Conservation (phyloP, 2,888 invertebrate species). For the Monoplex corrugatus region DNA sequence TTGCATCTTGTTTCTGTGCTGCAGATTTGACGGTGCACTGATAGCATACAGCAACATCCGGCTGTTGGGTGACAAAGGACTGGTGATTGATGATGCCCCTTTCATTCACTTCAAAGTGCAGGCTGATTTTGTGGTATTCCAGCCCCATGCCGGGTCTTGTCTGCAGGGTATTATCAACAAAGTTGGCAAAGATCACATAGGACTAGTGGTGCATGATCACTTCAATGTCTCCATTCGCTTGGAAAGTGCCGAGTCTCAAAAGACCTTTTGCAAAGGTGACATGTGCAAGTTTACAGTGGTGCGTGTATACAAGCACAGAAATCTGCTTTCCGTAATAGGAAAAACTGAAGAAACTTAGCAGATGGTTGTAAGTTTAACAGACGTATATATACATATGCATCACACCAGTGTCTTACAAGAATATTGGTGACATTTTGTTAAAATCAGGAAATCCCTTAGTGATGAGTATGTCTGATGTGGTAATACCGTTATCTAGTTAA, state of each 20-base stretch:
- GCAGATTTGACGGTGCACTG: conserved; percentile 87
- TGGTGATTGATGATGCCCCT: conserved; percentile 85
- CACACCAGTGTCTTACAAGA: no score
- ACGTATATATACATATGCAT: no score
- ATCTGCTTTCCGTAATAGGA: conserved; percentile 37
- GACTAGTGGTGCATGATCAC: conserved; percentile 87
- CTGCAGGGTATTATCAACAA: conserved; percentile 87
- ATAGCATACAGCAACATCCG: conserved; percentile 87
- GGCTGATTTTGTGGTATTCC: conserved; percentile 88
- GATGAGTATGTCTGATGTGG: no score
- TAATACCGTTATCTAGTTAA: no score
- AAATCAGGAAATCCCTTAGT: no score
- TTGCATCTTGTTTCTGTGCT: background rate
- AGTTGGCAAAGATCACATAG: conserved; percentile 86
- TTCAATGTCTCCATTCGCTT: conserved; percentile 88
- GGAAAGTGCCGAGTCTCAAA: background rate
- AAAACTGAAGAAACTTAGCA: no score
- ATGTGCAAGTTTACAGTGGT: conserved; percentile 36
- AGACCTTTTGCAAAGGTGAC: background rate
- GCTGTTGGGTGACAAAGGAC: conserved; percentile 85
- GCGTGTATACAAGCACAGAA: conserved; percentile 8
- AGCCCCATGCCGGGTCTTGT: conserved; percentile 85
- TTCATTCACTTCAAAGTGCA: conserved; percentile 87
- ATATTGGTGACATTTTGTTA: no score
- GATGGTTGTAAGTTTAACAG: no score